Evolutionary conservation across 2,888 invertebrate genomes (phyloP), one percentile per base, ranked within the genome.

Genomic region (Drosophila aldrichi): DNA sequence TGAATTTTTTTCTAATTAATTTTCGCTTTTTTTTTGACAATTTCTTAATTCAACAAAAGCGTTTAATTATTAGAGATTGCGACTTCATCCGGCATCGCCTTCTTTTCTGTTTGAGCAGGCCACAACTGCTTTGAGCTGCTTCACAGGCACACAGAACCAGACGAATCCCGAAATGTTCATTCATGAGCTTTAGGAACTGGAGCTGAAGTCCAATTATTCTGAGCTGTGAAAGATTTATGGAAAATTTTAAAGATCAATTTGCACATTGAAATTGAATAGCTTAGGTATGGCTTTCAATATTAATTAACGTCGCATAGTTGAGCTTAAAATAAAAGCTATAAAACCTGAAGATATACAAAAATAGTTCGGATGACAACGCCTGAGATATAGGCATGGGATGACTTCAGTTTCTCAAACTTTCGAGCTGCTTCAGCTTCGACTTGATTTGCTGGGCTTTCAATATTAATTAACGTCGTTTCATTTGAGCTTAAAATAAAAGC

Each of bases 81-180:
- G 38, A 10, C 3, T 44, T 36, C 52, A 63, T 65, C 63, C 76
- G 70, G 61, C 55, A 73, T 41, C 25, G 66, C 58, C 46, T 80
- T 41, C 56, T 70, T 49, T 57, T 7, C 10, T 29, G 46, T 20
- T 22, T 6, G 38, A 58, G 32, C 36, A 38, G 38, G 16, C 18
- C 2, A 7, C 72, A 88, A 82, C 84, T 80, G 88, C 88, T 64
- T 79, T n/a, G 18, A 88, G 86, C 90, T 79, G 83, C 89, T 61
- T 79, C 56, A 22, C n/a, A 57, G 57, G 70, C 46, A 18, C 14
- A 44, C 16, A 20, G 40, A 90, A 85, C 84, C 81, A 82, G 89
- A 67, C 40, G 7, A 64, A 82, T 77, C 90, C 41, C 64, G 41
- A 73, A 66, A 60, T 41, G 70, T 64, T 71, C 80, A 82, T 82